phyloP scores from a whole-genome alignment of 2,888 invertebrate species.

The Parelbella ahira region DNA sequence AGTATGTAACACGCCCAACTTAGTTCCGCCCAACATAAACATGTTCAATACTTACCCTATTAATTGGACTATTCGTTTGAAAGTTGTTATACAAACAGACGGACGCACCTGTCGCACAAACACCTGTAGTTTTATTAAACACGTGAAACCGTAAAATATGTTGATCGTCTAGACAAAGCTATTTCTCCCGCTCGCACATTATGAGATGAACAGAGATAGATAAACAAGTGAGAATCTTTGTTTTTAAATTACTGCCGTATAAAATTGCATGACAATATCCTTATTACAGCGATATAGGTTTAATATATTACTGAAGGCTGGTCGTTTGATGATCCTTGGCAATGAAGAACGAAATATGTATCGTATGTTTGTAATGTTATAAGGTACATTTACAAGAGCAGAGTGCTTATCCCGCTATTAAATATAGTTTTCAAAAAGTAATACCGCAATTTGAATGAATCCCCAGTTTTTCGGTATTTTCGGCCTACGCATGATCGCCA shows the following conservation, averaged over 20 bases:
- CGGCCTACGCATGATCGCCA: no score
- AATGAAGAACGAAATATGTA: no score
- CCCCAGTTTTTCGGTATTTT: no score
- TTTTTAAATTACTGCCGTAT: slow-evolving; percentile 2
- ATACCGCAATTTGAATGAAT: no score
- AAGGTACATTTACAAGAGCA: no score
- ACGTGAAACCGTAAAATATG: slow-evolving; percentile 17
- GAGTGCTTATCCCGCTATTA: no score
- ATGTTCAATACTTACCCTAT: slow-evolving; percentile 26
- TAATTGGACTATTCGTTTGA: slow-evolving; percentile 59
- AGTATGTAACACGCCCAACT: slow-evolving; percentile 10
- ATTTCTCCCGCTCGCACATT: slow-evolving; percentile 2
- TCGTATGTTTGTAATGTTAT: no score
- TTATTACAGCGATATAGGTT: no score
- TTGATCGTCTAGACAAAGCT: slow-evolving; percentile 10
- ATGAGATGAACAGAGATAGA: slow-evolving; percentile 2
- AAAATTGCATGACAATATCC: slow-evolving; percentile 4
- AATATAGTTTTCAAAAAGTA: no score
- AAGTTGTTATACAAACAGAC: slow-evolving; percentile 50
- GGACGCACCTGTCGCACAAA: slow-evolving; percentile 49
- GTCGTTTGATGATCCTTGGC: no score
- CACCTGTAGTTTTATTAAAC: slow-evolving; percentile 45
- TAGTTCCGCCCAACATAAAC: slow-evolving; percentile 12
- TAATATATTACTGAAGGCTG: no score
- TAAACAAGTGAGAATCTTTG: slow-evolving; percentile 5